phyloP scores from a whole-genome alignment of 2,888 invertebrate genomes.

The Erpobdella octoculata region DNA sequence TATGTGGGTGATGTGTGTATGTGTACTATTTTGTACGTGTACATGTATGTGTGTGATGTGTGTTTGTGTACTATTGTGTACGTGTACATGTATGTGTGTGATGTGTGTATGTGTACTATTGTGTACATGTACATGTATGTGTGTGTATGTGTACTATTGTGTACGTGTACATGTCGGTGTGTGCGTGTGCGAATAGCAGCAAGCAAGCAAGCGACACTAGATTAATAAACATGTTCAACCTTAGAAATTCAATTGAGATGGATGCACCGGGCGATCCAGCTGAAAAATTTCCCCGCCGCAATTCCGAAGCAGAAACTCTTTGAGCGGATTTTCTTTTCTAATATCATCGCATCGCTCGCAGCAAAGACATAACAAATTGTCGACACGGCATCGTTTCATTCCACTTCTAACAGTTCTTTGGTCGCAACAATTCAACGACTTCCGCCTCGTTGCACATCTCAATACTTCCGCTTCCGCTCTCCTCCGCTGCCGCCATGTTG shows the following conservation, averaged over 20 bases:
- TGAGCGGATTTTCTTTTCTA: too few relatives aligned
- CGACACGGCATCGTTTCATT: constrained; percentile 8
- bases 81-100: not conserved
- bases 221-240: too few relatives aligned
- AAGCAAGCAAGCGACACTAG: too few relatives aligned
- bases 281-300: too few relatives aligned
- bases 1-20: not conserved
- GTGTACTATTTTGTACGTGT: not conserved
- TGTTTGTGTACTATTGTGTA: not conserved
- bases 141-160: constrained; percentile 8
- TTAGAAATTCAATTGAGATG: too few relatives aligned
- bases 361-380: constrained; percentile 4
- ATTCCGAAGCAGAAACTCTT: too few relatives aligned
- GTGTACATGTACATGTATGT: constrained; percentile 25
- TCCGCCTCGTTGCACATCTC: constrained; percentile 3
- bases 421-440: constrained; percentile 9
- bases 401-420: constrained; percentile 5
- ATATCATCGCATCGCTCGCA: not conserved
- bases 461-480: constrained; percentile 12
- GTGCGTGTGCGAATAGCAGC: not conserved
- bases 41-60: constrained; percentile 1
- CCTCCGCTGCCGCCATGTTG: constrained; percentile 1
- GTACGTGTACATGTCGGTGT: constrained; percentile 3
- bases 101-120: constrained; percentile 21
- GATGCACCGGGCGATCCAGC: not conserved